These are phyloP conservation scores for Aradus depressus DNA, from an alignment of 2,888 invertebrate species.

Conservation along the genomic window DNA sequence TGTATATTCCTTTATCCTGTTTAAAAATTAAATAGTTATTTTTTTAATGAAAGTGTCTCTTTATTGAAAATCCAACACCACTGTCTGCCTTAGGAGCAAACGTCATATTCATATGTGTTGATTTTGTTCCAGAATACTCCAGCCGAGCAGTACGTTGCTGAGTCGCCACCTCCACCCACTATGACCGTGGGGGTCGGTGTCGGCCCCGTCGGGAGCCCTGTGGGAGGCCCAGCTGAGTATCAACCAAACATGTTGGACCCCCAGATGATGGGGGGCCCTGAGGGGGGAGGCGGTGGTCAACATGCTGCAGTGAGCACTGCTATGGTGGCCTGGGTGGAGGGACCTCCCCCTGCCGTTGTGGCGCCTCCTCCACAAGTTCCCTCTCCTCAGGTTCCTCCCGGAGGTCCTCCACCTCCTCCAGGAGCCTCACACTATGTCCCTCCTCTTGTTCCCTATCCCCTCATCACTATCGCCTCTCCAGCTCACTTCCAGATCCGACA, in stretches of 20 bases:
- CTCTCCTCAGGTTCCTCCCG: slow-evolving; percentile 10
- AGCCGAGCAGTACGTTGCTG: slow-evolving; percentile 46
- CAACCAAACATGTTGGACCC: slow-evolving; percentile 43
- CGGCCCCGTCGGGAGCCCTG: too few relatives aligned
- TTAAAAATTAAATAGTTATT: too few relatives aligned
- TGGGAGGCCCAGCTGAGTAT: too few relatives aligned
- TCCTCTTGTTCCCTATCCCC: slow-evolving; percentile 19
- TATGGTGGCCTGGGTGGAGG: slow-evolving; percentile 14
- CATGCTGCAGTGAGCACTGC: slow-evolving; percentile 14
- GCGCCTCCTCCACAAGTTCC: slow-evolving; percentile 21
- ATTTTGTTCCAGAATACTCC: slow-evolving; percentile 45
- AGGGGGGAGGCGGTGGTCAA: slow-evolving; percentile 35
- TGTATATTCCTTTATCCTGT: too few relatives aligned
- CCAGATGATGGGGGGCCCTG: slow-evolving; percentile 41
- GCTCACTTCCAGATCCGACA: slow-evolving; percentile 33
- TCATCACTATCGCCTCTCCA: slow-evolving; percentile 36
- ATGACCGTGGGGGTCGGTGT: too few relatives aligned
- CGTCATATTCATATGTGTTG: too few relatives aligned
- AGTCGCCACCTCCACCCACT: not conserved
- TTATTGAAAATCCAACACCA: too few relatives aligned
- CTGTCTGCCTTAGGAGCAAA: too few relatives aligned
- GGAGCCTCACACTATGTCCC: slow-evolving; percentile 17
- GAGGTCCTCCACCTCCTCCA: slow-evolving; percentile 19
- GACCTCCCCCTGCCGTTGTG: slow-evolving; percentile 1
- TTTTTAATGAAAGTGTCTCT: too few relatives aligned